Base-by-base conservation (phyloP, 2,113 vertebrate species). In the Herpailurus yagouaroundi region DNA sequence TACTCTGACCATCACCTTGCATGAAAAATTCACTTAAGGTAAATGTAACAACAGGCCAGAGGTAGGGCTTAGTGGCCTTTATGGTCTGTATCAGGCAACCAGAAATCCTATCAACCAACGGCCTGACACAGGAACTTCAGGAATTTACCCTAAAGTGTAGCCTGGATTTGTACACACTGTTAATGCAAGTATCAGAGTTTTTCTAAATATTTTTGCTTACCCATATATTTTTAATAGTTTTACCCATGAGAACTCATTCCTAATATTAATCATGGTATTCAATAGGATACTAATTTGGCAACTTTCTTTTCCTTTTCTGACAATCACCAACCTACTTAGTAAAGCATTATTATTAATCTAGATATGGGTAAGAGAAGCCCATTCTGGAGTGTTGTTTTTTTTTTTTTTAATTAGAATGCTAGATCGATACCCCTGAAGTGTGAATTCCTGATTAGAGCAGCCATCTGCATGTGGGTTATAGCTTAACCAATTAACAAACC, bases 381-480 rank as follows among this genome's bases (percentile, higher is more conserved):
- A 89, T 90, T 95, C 36, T 83, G 79, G 52, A 93, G 27, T n/a
- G 3, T 52, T 36, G n/a, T n/a, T 91, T 94, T 63, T 66, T 19
- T 14, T 4, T n/a, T 93, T 92, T 63, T 74, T 33, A 96, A 91
- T 93, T 88, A 81, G 73, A 92, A 88, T 63, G 21, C 15, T 68
- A 86, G 31, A 45, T 73, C 83, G 11, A 57, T 36, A 52, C 13
- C 18, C 27, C 14, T 29, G 23, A 57, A 87, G 15, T 87, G 68
- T 91, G 48, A 88, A 88, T 98, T 96, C 25, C 16, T 68, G 68
- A 91, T 48, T 66, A 88, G 14, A 87, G n/a, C 33, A 82, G 50
- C 55, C 45, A 63, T 74, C 50, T 80, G 25, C 23, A 38, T 73
- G 27, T 77, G 60, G 74, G 16, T 82, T 94, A 83, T 68, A 55